Evolutionary conservation across 2,797 vertebrate genomes (phyloP), one percentile per base, ranked within the genome.

Genomic region (Jordanella pulchra): DNA sequence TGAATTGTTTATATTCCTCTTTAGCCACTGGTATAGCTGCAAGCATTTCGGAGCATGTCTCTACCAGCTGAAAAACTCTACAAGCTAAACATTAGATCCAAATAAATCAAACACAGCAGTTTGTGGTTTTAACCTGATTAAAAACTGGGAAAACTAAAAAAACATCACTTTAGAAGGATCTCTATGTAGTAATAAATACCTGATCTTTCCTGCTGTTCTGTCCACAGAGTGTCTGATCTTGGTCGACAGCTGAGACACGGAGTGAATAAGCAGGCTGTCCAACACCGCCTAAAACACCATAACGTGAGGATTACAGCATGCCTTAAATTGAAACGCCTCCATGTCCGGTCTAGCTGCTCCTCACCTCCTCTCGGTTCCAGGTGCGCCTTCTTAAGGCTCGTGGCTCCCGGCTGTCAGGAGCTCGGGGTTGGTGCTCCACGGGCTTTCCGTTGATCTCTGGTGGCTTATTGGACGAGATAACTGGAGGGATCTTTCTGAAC

Each of bases 321-420:
- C 25, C 18, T 12, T n/a, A 67, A 13, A 50, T 32, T 21, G 4
- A 3, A 50, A 32, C 64, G 28, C 12, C 47, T 66, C 11, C 7
- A 21, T 18, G 21, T 64, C 30, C 27, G 23, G 15, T 18, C 35
- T 42, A 30, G 56, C 42, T 54, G 44, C 6, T 54, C 85, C 94
- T 94, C 81, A 97, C 97, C 91, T 99, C 98, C 87, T 99, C 98
- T 85, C 98, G 93, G 91, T 97, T 99, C 97, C 97, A 99, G 23
- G 98, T 99, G 81, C 97, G 97, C 73, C 97, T 95, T 73, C 97
- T 94, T 64, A 97, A 95, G 80, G 97, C 97, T 25, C 97, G 94
- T n/a, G 96, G 95, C 86, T 99, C 97, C 23, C 94, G 91, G 32
- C 89, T 92, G 75, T 98, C 97, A 25, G 96, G 86, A 54, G 96